Evolutionary conservation across 2,888 invertebrate genomes (phyloP), one percentile per base, ranked within the genome.

Genomic region (Philopedon plagiatum): DNA sequence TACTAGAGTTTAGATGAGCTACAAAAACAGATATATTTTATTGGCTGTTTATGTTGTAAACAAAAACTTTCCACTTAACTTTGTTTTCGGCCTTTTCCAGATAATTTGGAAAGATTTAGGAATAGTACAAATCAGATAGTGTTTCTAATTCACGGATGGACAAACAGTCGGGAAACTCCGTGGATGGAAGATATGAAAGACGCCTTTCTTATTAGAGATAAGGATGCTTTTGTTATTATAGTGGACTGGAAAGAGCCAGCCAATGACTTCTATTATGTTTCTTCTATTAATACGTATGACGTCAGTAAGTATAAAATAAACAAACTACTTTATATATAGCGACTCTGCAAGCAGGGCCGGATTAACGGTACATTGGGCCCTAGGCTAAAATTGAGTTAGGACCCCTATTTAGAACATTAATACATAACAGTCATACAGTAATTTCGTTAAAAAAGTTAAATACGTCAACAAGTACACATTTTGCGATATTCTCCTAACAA

Each of bases 171-270:
- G 39, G 75, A 79, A 29, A 58, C 29, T 11, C 72, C 74, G 1
- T 81, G 81, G 81, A 76, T 78, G 61, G 76, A 77, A 15, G 76
- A 80, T 29, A n/a, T 82, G 58, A 81, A 79, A 75, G 73, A 81
- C 61, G 78, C 80, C 5, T 79, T 82, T 74, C 63, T 82, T 41
- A 54, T 51, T 5, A 75, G 74, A 58, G 64, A 77, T 41, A 74
- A 76, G 1, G 62, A 75, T 9, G 75, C 68, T 61, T 73, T 75
- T 54, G 80, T 82, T 0, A 75, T 81, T n/a, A 76, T 80, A 64
- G 80, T 82, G 1, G 80, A 82, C 63, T 82, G 82, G 82, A 65
- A 65, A 2, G 78, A 79, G 44, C 79, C 80, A 15, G 82, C 82
- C 0, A 71, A 75, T 69, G 78, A 81, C 21, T 32, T 76, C 2